Percentiles rank a stretch among this genome's conserved stretches.
Conservation (phyloP, 2,113 vertebrate genomes). For the Rhombomys opimus region DNA sequence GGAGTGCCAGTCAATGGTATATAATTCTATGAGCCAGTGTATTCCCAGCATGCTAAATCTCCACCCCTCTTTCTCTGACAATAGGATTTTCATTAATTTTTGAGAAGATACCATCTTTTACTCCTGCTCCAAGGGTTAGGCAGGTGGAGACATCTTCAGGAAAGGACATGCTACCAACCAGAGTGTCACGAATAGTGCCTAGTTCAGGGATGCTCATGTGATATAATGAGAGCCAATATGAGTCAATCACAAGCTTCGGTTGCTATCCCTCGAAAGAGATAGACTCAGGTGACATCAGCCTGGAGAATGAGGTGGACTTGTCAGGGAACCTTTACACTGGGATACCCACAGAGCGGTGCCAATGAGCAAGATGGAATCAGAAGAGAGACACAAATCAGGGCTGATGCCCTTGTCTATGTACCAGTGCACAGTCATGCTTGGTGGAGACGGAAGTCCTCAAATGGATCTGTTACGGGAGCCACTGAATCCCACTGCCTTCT, state of each 20-base stretch:
- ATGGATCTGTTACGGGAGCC: background rate
- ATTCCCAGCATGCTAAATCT: background rate
- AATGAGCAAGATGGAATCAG: background rate
- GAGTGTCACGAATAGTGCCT: background rate
- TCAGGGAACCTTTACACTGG: background rate
- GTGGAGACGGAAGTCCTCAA: background rate
- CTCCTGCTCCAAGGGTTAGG: no score
- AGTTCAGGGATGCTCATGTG: no score
- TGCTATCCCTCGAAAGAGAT: background rate
- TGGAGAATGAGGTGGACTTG: background rate
- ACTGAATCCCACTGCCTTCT: background rate
- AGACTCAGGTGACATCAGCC: background rate
- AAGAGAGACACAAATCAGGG: background rate
- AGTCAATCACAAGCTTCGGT: background rate
- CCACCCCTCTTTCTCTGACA: background rate
- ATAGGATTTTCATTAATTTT: background rate
- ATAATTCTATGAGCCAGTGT: no score
- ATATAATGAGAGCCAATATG: background rate
- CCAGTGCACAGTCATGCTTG: fast-evolving
- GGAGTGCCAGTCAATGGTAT: fast-evolving
- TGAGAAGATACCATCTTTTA: background rate
- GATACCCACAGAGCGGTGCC: background rate
- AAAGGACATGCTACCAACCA: background rate
- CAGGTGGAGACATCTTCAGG: background rate
- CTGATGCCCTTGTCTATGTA: background rate